Conservation (phyloP, 2,113 vertebrate species). For the Vulpes ferrilata region DNA sequence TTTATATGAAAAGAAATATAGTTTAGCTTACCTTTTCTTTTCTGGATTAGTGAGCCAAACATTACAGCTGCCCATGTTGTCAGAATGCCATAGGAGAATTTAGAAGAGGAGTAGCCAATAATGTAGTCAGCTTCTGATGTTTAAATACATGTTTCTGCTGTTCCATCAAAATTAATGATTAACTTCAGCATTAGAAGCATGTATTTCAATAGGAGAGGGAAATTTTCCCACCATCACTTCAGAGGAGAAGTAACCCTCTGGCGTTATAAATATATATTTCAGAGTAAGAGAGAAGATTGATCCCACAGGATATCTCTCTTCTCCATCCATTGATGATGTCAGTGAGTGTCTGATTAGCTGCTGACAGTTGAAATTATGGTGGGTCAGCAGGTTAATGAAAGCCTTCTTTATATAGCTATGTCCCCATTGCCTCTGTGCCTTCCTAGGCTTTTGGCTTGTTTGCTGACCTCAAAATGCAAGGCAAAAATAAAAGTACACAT, state of each 20-base stretch:
- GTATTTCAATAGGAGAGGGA: slow-evolving; percentile 77
- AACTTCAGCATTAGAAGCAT: slow-evolving; percentile 76
- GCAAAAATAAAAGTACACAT: slow-evolving; percentile 77
- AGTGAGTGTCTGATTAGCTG: slow-evolving; percentile 87
- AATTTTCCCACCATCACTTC: slow-evolving; percentile 70
- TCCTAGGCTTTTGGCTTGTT: slow-evolving; percentile 76
- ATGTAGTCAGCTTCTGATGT: slow-evolving; percentile 79
- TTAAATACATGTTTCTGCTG: slow-evolving; percentile 82
- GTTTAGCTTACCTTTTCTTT: slow-evolving; percentile 58
- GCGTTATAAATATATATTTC: slow-evolving; percentile 80
- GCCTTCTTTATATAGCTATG: slow-evolving; percentile 84
- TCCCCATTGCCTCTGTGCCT: slow-evolving; percentile 69
- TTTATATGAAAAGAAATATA: slow-evolving; percentile 57
- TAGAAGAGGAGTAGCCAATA: slow-evolving; percentile 70
- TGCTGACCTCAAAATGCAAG: slow-evolving; percentile 82
- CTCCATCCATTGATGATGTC: slow-evolving; percentile 87
- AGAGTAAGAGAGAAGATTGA: slow-evolving; percentile 84
- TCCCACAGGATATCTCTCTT: slow-evolving; percentile 83
- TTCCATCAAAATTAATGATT: slow-evolving; percentile 82
- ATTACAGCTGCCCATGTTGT: slow-evolving; percentile 70
- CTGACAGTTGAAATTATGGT: slow-evolving; percentile 88
- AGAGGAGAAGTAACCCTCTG: slow-evolving; percentile 41
- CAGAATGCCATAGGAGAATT: slow-evolving; percentile 74
- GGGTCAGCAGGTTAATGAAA: slow-evolving; percentile 89
- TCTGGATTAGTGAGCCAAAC: slow-evolving; percentile 66